phyloP scores from a whole-genome alignment of 2,888 invertebrate genomes.

The Lampropteryx suffumata region DNA sequence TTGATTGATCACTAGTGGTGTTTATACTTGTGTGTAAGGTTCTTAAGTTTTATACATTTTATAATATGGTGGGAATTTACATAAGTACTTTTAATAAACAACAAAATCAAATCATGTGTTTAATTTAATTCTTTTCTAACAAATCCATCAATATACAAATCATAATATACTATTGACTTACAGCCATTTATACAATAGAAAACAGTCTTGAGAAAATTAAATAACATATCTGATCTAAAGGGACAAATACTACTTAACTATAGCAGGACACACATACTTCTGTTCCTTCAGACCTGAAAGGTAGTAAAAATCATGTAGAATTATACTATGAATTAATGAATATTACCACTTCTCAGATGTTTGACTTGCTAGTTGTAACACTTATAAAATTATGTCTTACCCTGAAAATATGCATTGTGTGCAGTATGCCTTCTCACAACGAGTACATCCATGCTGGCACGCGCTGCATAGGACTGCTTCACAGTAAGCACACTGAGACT shows the following conservation, averaged over 20 bases:
- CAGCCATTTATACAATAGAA: conserved; percentile 38
- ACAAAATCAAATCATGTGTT: conserved; percentile 21
- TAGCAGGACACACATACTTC: conserved; percentile 73
- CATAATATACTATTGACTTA: conserved; percentile 33
- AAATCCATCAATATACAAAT: neutral
- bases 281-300: conserved; percentile 60
- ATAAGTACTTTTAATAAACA: conserved; percentile 40
- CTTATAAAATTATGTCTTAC: too few species aligned
- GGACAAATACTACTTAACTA: conserved; percentile 34
- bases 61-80: conserved; percentile 34
- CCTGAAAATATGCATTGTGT: conserved; percentile 55
- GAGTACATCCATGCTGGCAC: conserved; percentile 52
- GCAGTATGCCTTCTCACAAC: conserved; percentile 54
- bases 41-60: conserved; percentile 19
- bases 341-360: too few species aligned
- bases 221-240: too few species aligned
- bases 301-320: neutral
- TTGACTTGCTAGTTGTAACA: too few species aligned
- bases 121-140: conserved; percentile 25
- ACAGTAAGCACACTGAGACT: conserved; percentile 59
- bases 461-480: conserved; percentile 52
- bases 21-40: conserved; percentile 15
- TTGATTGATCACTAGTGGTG: neutral
- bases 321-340: too few species aligned
- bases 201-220: conserved; percentile 21